Conservation (phyloP, 2,113 vertebrate species). For the Perca schrenkii region DNA sequence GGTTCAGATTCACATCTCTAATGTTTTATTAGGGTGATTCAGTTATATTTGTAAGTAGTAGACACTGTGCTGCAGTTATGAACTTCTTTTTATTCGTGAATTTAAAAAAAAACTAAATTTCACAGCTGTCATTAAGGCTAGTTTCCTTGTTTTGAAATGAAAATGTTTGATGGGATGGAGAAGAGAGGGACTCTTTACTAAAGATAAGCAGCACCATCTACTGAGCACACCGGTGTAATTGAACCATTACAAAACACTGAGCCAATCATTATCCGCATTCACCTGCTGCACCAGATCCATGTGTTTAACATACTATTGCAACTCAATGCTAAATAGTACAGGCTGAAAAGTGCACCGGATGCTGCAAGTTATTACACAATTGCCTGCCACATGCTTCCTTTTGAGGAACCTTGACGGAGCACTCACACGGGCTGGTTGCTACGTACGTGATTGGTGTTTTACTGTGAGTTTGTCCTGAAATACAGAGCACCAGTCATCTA, state of each 20-base stretch:
- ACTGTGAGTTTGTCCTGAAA: neutral
- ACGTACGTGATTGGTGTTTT: neutral
- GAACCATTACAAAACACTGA: neutral
- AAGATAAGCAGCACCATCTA: slow-evolving; percentile 53
- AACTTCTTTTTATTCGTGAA: slow-evolving; percentile 42
- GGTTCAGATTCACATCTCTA: neutral
- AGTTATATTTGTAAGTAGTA: slow-evolving; percentile 17
- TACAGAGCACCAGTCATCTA: slow-evolving; percentile 9
- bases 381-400: slow-evolving; percentile 24
- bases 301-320: neutral
- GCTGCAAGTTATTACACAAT: slow-evolving; percentile 26
- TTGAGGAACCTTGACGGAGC: slow-evolving; percentile 44
- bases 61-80: slow-evolving; percentile 1
- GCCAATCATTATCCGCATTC: neutral
- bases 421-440: slow-evolving; percentile 19
- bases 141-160: neutral
- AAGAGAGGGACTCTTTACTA: neutral
- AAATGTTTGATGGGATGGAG: neutral
- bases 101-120: slow-evolving; percentile 17
- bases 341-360: neutral
- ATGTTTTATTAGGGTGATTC: slow-evolving; percentile 2
- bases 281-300: slow-evolving; percentile 2
- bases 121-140: no score
- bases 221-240: slow-evolving; percentile 30
- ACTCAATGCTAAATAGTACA: neutral